Conservation (phyloP, 2,888 invertebrate species). For the Acrobeloides nanus region DNA sequence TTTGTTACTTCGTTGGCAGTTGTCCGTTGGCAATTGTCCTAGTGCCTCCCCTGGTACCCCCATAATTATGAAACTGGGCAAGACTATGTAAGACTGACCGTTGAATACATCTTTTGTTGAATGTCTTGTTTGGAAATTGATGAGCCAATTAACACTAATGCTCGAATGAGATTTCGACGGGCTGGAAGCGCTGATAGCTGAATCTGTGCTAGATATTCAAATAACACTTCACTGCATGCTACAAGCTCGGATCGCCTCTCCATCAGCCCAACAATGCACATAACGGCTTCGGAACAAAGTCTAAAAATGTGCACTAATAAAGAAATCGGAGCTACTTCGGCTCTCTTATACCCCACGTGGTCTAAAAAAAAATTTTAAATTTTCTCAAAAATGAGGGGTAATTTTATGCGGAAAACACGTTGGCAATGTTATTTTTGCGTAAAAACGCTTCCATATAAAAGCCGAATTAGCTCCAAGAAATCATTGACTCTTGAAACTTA, state of each 20-base stretch:
- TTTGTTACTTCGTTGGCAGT: too few relatives aligned
- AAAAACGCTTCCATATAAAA: too few relatives aligned
- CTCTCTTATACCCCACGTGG: too few relatives aligned
- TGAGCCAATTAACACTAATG: conserved; percentile 62
- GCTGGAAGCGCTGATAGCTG: conserved; percentile 56
- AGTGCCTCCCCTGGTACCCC: too few relatives aligned
- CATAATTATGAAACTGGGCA: too few relatives aligned
- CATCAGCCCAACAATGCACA: too few relatives aligned
- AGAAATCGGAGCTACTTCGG: too few relatives aligned
- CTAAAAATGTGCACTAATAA: conserved; percentile 4
- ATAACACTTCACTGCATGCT: conserved; percentile 19
- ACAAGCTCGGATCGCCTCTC: conserved; percentile 19
- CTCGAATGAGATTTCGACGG: conserved; percentile 67
- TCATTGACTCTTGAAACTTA: conserved; percentile 12
- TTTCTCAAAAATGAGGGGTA: too few relatives aligned
- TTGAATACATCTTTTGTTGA: conserved; percentile 34
- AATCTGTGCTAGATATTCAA: conserved; percentile 12
- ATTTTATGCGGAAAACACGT: too few relatives aligned
- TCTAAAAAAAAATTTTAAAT: not conserved
- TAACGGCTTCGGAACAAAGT: conserved; percentile 13
- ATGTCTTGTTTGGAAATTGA: conserved; percentile 28
- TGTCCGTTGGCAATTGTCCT: too few relatives aligned
- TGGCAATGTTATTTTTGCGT: too few relatives aligned
- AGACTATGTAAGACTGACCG: too few relatives aligned
- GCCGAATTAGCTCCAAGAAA: not conserved